Conservation (phyloP, 2,797 vertebrate genomes). For the Melopsittacus undulatus region DNA sequence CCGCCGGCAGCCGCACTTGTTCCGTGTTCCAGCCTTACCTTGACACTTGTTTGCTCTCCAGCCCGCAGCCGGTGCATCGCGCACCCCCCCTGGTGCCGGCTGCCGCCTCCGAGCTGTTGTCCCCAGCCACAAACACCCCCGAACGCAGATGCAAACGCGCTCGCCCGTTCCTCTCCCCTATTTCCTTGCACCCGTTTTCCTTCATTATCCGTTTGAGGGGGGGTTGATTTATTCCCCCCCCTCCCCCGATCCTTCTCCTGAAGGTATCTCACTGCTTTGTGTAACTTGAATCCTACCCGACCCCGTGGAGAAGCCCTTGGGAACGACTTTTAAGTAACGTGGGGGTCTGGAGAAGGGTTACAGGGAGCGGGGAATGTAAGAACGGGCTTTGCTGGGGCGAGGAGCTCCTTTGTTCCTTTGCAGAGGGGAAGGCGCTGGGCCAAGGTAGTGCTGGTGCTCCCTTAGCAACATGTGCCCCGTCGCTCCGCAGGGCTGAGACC, state of each 20-base stretch:
- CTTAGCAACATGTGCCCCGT: conserved; percentile 79
- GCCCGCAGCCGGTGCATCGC: conserved; percentile 36
- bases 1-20: conserved; percentile 29
- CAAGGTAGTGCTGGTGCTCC: conserved; percentile 34
- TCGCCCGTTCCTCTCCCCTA: conserved; percentile 9
- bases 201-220: not conserved
- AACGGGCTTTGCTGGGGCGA: not conserved
- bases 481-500: conserved; percentile 42
- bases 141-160: conserved; percentile 2
- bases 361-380: not conserved
- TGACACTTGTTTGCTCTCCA: conserved; percentile 59
- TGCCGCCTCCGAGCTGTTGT: conserved; percentile 29
- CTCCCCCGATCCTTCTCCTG: not conserved
- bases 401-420: conserved; percentile 56
- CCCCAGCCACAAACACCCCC: conserved; percentile 31
- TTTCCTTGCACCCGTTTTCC: not conserved
- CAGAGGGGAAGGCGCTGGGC: conserved; percentile 52
- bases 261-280: not conserved
- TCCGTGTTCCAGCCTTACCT: not conserved
- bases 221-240: not conserved
- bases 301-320: not conserved
- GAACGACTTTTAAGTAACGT: not conserved
- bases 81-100: conserved; percentile 46
- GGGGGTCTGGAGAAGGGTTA: not conserved
- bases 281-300: not conserved